Evolutionary conservation across 1,140 invertebrate genomes (phyloP), one percentile per base, ranked within the genome.

Genomic region (Pollicipes pollicipes): DNA sequence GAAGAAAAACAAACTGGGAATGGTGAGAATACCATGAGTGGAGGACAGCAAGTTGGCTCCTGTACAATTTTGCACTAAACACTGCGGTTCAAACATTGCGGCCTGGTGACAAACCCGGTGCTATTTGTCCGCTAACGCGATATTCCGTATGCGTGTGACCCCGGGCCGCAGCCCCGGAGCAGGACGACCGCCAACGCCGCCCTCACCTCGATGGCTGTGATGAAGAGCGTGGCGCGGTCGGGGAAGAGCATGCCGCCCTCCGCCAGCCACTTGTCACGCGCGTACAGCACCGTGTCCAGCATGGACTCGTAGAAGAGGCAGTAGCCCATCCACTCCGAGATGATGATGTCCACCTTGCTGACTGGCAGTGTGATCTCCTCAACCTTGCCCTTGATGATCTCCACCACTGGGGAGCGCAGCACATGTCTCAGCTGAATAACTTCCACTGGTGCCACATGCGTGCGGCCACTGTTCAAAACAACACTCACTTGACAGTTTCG

Each of bases 321-420:
- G 78, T 97, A 97, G 68, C 97, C 97, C 97, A 99, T 99, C 97
- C 97, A 99, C 81, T 99, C 97, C 0, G 94, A 97, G 76, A 99
- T 98, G 73, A 99, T 99, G 35, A 99, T 98, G 78, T 99, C 97
- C 16, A 77, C 75, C 70, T 76, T 77, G n/a, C 77, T 77, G 1
- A 77, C 82, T 2, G 86, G 86, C 35, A 88, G 77, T 35, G 76
- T 75, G 24, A 88, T 83, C 72, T 87, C 86, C 76, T 87, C 86
- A 21, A 88, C 84, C 83, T 98, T 98, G 69, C 95, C 95, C 79
- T 97, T 95, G 37, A 99, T 85, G 75, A 99, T 90, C 67, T 90
- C 92, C 70, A 99, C 89, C 66, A 94, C 83, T 81, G 66, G 82
- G 80, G 78, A 73, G 35, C 35, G 35, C 35, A 35, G 35, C 6